Conservation (phyloP, 2,888 invertebrate genomes). For the Plebejus melissa region DNA sequence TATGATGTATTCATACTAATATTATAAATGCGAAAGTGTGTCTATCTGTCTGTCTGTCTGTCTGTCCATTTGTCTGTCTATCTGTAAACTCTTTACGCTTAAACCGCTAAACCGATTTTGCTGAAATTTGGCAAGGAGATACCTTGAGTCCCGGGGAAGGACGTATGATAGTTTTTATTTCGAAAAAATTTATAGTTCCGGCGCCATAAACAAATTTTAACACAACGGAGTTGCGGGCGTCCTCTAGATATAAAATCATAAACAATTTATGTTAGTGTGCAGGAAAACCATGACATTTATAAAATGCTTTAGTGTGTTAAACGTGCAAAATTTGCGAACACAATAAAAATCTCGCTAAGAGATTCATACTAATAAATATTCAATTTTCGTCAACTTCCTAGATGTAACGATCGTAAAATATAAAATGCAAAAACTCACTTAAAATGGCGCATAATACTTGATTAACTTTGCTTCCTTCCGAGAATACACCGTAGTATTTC, state of each 20-base stretch:
- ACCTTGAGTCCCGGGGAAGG: too few species aligned
- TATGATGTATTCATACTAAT: neutral
- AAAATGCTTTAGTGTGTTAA: conserved; percentile 6
- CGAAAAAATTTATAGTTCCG: too few species aligned
- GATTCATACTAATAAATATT: neutral
- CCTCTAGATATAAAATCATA: neutral
- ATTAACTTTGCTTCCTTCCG: conserved; percentile 57
- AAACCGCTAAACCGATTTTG: too few species aligned
- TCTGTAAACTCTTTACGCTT: too few species aligned
- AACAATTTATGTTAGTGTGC: neutral
- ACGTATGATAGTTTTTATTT: too few species aligned
- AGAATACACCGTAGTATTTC: conserved; percentile 43
- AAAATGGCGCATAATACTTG: conserved; percentile 63
- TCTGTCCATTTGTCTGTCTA: too few species aligned
- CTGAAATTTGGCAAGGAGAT: too few species aligned
- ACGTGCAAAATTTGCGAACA: neutral
- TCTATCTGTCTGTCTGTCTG: too few species aligned
- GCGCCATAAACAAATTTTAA: too few species aligned
- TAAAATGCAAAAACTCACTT: conserved; percentile 47
- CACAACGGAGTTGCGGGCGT: too few species aligned
- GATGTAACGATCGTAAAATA: neutral
- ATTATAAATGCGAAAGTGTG: too few species aligned
- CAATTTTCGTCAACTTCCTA: neutral
- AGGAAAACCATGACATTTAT: conserved; percentile 11
- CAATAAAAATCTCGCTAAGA: neutral